phyloP scores from a whole-genome alignment of 2,888 invertebrate species.

The Eurytoma adleriae region DNA sequence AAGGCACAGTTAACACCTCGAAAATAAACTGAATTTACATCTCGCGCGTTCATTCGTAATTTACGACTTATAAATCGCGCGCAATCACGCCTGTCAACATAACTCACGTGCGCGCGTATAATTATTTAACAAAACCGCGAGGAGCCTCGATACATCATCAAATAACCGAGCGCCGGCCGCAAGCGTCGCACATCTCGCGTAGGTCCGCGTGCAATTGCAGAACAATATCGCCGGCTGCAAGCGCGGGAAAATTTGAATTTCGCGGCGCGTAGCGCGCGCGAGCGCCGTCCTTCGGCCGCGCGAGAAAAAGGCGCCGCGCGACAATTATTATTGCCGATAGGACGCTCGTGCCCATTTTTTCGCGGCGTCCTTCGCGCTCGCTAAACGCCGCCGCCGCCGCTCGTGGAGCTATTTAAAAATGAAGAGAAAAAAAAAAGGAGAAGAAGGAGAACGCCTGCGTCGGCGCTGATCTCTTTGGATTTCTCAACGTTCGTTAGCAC shows the following conservation, averaged over 20 bases:
- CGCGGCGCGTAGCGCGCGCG: background rate
- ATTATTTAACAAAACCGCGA: background rate
- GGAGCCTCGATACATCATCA: background rate
- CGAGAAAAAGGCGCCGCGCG: constrained; percentile 9
- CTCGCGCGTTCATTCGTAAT: too few species aligned
- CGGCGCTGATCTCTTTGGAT: background rate
- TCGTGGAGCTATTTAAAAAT: background rate
- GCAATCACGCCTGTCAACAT: background rate
- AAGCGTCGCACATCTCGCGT: background rate
- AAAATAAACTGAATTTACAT: too few species aligned
- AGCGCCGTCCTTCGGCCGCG: background rate
- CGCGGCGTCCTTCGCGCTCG: constrained; percentile 47
- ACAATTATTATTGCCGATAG: constrained; percentile 30
- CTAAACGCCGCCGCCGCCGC: constrained; percentile 31
- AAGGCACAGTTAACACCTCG: too few species aligned
- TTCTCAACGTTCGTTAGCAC: constrained; percentile 15
- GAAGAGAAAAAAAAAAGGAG: constrained; percentile 3
- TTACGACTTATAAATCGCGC: background rate
- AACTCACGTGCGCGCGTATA: background rate
- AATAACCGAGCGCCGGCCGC: background rate
- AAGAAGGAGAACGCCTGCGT: constrained; percentile 4
- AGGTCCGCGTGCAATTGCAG: background rate
- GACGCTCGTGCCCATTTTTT: constrained; percentile 48
- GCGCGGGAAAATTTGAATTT: constrained; percentile 22
- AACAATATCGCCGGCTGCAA: background rate